Percentiles rank a stretch among this genome's conserved stretches.
phyloP scores from a whole-genome alignment of 2,888 invertebrate species.

The Cyrtodaria siliqua region DNA sequence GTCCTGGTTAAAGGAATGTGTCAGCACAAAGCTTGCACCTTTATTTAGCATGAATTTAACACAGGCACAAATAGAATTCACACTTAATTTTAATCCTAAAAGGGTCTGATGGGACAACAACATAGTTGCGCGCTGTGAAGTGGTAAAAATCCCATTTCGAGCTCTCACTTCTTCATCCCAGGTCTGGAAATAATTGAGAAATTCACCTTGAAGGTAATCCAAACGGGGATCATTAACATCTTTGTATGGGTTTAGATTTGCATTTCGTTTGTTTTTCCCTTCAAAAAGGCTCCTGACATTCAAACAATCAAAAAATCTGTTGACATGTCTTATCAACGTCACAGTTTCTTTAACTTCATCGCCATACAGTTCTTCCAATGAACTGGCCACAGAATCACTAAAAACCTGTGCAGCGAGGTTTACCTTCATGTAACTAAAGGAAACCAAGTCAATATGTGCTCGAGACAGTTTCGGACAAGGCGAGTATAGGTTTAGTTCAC shows the following conservation, averaged over 20 bases:
- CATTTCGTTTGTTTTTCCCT: conserved; percentile 22
- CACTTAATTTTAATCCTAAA: conserved; percentile 39
- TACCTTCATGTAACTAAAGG: conserved; percentile 17
- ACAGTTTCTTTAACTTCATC: conserved; percentile 31
- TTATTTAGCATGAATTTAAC: conserved; percentile 25
- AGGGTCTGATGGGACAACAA: conserved; percentile 39
- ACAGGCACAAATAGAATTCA: conserved; percentile 41
- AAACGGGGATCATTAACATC: conserved; percentile 28
- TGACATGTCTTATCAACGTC: conserved; percentile 41
- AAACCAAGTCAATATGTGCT: conserved; percentile 27
- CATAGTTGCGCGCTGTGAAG: conserved; percentile 26
- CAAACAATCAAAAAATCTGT: conserved; percentile 42
- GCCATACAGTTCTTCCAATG: conserved; percentile 9
- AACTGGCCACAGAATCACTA: background rate
- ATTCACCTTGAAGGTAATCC: conserved; percentile 4
- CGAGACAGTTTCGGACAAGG: conserved; percentile 42
- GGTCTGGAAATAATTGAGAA: too few relatives aligned
- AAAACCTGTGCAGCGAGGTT: conserved; percentile 9
- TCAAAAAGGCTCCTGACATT: conserved; percentile 27
- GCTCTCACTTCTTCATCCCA: too few relatives aligned
- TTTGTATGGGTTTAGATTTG: conserved; percentile 2
- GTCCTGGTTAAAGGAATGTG: conserved; percentile 53
- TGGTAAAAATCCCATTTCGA: too few relatives aligned
- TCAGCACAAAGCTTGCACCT: conserved; percentile 46
- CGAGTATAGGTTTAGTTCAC: conserved; percentile 13